Conservation (phyloP, 2,888 invertebrate genomes). For the Ornithoptera priamus region DNA sequence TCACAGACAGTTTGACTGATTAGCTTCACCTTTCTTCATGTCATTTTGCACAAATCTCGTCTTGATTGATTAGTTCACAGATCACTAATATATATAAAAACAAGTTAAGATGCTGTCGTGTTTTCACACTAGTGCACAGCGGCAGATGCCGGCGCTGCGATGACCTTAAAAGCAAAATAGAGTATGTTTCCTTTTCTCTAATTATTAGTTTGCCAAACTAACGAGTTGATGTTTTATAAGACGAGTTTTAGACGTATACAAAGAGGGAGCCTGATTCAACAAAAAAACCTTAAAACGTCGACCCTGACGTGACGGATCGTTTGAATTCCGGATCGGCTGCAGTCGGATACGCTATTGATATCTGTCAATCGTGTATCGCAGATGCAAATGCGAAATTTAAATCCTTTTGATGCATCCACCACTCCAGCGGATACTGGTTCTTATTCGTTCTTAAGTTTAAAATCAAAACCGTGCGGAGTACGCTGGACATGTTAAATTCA, state of each 20-base stretch:
- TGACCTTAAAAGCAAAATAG: no score
- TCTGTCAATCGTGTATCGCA: conserved; percentile 48
- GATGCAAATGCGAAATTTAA: conserved; percentile 43
- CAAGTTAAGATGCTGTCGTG: no score
- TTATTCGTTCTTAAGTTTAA: background rate
- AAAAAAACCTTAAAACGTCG: background rate
- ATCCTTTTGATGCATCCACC: conserved; percentile 31
- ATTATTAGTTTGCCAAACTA: no score
- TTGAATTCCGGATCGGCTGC: conserved; percentile 21
- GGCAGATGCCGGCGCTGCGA: no score
- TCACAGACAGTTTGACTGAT: conserved; percentile 3
- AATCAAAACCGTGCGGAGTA: background rate
- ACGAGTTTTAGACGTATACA: no score
- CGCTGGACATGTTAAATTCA: conserved; percentile 33
- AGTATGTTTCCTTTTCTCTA: no score
- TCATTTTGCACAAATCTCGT: background rate
- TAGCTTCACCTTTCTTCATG: background rate
- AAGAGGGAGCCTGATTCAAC: no score
- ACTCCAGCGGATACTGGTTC: conserved; percentile 1
- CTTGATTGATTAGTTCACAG: background rate
- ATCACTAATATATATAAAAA: no score
- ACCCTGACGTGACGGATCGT: conserved; percentile 13
- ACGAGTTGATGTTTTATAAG: no score
- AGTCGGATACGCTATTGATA: conserved; percentile 28
- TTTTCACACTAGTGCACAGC: no score